phyloP scores from a whole-genome alignment of 2,888 invertebrate species.

The Platycnemis pennipes region DNA sequence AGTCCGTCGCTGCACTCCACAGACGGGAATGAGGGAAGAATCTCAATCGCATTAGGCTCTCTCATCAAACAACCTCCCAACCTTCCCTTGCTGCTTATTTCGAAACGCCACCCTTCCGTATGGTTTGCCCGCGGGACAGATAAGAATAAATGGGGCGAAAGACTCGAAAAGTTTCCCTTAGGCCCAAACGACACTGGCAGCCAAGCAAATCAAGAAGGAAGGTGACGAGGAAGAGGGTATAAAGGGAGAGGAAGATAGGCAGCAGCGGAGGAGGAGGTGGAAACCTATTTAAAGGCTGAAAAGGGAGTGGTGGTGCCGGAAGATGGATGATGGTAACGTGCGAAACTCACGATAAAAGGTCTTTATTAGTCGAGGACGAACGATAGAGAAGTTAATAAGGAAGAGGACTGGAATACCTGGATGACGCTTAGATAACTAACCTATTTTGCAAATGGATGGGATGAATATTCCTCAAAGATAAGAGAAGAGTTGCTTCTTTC shows the following conservation, averaged over 20 bases:
- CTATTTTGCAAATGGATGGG: background rate
- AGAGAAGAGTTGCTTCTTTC: no score
- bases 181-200: background rate
- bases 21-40: background rate
- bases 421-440: background rate
- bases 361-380: background rate
- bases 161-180: background rate
- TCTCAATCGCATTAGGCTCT: constrained; percentile 5
- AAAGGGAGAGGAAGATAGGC: background rate
- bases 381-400: background rate
- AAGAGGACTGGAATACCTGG: background rate
- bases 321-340: background rate
- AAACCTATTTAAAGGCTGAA: background rate
- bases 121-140: background rate
- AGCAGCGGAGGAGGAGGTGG: background rate
- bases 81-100: background rate
- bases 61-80: background rate
- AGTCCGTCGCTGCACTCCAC: background rate
- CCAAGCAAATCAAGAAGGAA: background rate
- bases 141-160: constrained; percentile 51
- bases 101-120: background rate
- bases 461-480: no score
- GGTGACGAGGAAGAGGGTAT: background rate
- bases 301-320: background rate
- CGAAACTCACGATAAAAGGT: background rate